These are phyloP conservation scores for Matsumyia berberina DNA, from an alignment of 2,888 invertebrate species.

Conservation along the genomic window DNA sequence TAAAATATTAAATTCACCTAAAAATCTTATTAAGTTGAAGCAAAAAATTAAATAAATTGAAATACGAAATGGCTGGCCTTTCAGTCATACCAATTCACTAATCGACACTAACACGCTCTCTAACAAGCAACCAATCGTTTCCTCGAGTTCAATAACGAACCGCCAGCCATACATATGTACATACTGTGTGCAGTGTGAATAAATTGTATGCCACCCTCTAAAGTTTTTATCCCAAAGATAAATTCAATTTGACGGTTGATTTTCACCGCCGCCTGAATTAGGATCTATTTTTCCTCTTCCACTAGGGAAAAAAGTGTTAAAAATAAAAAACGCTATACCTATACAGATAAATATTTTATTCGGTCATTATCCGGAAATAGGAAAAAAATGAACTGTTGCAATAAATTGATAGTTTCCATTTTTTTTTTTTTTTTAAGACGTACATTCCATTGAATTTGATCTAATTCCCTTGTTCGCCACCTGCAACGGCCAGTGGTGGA, in stretches of 20 bases:
- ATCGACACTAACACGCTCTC: not conserved
- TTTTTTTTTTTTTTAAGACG: conserved; percentile 10
- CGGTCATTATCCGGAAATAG: conserved; percentile 37
- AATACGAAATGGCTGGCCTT: too few species aligned
- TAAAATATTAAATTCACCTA: conserved; percentile 9
- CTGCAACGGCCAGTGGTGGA: conserved; percentile 26
- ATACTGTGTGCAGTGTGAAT: conserved; percentile 19
- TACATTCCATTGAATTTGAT: conserved; percentile 36
- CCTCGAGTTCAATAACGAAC: conserved; percentile 23
- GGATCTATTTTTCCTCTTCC: conserved; percentile 16
- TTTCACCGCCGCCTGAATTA: conserved; percentile 26
- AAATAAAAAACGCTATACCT: not conserved
- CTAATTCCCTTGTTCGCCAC: conserved; percentile 59
- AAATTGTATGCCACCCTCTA: conserved; percentile 42
- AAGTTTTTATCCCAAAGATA: conserved; percentile 34
- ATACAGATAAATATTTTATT: conserved; percentile 44
- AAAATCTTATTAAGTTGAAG: conserved; percentile 20
- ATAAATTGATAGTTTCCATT: conserved; percentile 50
- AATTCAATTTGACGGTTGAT: conserved; percentile 56
- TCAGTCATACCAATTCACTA: too few species aligned
- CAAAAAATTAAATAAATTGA: not conserved
- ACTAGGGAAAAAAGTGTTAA: conserved; percentile 9
- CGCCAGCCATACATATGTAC: too few species aligned
- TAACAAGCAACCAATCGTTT: not conserved
- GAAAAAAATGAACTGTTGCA: conserved; percentile 24